Evolutionary conservation across 2,797 vertebrate genomes (phyloP).

Genomic region (Netta rufina): DNA sequence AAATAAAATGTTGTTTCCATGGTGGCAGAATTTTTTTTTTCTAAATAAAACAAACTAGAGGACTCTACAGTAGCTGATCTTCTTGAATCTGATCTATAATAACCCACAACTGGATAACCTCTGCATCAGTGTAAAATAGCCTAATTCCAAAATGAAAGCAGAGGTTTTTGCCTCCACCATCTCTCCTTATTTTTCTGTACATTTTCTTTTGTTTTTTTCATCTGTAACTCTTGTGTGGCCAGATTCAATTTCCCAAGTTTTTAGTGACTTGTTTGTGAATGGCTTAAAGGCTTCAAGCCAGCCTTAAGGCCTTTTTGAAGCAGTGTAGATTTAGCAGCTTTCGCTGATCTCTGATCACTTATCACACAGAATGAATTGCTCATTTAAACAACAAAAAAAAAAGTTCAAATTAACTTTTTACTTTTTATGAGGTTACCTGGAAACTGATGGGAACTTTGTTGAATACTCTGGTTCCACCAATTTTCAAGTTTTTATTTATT

Average conservation of each 20-base stretch:
- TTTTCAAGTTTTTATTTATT: background rate
- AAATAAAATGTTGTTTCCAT: background rate
- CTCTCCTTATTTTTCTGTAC: background rate
- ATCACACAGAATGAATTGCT: background rate
- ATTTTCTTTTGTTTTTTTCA: too few relatives aligned
- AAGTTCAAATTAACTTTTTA: background rate
- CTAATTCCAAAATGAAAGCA: background rate
- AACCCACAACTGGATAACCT: background rate
- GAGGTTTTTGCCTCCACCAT: background rate
- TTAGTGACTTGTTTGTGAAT: background rate
- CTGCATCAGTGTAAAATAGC: background rate
- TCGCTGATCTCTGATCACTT: background rate
- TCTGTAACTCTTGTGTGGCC: background rate
- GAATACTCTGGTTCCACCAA: background rate
- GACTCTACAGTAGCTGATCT: background rate
- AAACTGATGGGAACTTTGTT: background rate
- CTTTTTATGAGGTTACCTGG: background rate
- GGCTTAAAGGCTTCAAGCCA: background rate
- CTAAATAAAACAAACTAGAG: background rate
- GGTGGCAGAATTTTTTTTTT: background rate
- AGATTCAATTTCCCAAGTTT: background rate
- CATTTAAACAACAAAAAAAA: background rate
- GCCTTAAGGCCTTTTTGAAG: background rate
- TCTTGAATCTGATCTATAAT: rapidly evolving
- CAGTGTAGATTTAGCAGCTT: background rate